Evolutionary conservation across 2,888 invertebrate species (phyloP).

Genomic region (Sinotaia quadrata): DNA sequence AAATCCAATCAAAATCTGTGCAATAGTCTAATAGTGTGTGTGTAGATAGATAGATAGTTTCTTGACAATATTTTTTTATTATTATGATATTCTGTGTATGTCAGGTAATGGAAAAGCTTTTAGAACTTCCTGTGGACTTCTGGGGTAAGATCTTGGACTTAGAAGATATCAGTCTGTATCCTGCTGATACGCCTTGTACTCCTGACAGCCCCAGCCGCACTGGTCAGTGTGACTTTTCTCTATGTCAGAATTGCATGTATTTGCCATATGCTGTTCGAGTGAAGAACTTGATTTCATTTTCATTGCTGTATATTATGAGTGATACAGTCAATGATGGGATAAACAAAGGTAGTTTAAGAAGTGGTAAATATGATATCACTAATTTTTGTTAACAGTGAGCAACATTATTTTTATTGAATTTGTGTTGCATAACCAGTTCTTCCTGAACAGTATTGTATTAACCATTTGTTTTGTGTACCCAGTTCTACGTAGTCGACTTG

Average conservation of each 20-base stretch:
- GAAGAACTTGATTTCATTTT: neutral
- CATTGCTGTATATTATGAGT: neutral
- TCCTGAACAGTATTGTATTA: too few relatives aligned
- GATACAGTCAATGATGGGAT: too few relatives aligned
- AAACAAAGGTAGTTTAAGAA: too few relatives aligned
- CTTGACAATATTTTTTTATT: too few relatives aligned
- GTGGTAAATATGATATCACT: too few relatives aligned
- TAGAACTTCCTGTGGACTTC: slow-evolving; percentile 57
- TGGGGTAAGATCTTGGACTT: slow-evolving; percentile 59
- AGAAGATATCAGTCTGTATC: slow-evolving; percentile 55
- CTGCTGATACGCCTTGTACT: slow-evolving; percentile 40
- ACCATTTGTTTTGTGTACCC: neutral
- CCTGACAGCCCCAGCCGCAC: slow-evolving; percentile 32
- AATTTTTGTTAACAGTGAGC: too few relatives aligned
- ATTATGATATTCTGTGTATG: too few relatives aligned
- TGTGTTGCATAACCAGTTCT: too few relatives aligned
- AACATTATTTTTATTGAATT: too few relatives aligned
- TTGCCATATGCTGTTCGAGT: neutral
- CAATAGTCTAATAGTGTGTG: too few relatives aligned
- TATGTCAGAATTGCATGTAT: slow-evolving; percentile 18
- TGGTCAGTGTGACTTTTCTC: slow-evolving; percentile 23
- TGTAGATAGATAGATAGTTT: too few relatives aligned
- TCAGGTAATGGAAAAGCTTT: slow-evolving; percentile 62
- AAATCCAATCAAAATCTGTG: too few relatives aligned
- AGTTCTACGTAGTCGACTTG: slow-evolving; percentile 56